phyloP scores from a whole-genome alignment of 2,888 invertebrate genomes.

The Didymodactylos carnosus region DNA sequence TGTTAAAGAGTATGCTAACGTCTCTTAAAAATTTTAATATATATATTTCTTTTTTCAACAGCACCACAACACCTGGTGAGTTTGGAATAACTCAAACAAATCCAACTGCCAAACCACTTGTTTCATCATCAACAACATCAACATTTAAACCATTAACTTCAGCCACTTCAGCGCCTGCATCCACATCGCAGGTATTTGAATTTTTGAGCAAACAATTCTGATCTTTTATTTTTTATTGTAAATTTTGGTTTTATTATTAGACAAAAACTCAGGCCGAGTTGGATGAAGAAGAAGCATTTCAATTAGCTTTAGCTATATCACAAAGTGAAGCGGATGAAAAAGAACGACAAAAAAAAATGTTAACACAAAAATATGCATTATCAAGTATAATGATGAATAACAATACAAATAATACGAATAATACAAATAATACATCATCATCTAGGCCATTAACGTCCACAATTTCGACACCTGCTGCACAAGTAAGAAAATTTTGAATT shows the following conservation, averaged over 20 bases:
- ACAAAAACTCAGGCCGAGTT: slow-evolving; percentile 26
- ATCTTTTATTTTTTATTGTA: too few species aligned
- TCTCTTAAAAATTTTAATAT: too few species aligned
- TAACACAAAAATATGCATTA: not conserved
- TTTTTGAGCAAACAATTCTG: too few species aligned
- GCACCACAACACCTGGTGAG: too few species aligned
- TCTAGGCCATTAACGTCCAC: not conserved
- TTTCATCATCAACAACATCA: too few species aligned
- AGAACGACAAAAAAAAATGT: slow-evolving; percentile 41
- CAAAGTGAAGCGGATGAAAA: slow-evolving; percentile 94
- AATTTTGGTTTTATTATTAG: not conserved
- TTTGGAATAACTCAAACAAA: too few species aligned
- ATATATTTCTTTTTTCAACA: too few species aligned
- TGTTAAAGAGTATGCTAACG: too few species aligned
- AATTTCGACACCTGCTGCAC: not conserved
- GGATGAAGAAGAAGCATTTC: slow-evolving; percentile 68
- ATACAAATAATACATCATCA: slow-evolving; percentile 19
- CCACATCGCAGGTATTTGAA: not conserved
- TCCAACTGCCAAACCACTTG: not conserved
- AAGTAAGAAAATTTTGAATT: too few species aligned
- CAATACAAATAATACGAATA: too few species aligned
- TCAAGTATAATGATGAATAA: too few species aligned
- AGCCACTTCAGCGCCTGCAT: not conserved
- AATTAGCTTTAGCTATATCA: slow-evolving; percentile 80
- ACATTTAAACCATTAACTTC: not conserved